Evolutionary conservation across 1,140 invertebrate genomes (phyloP).

Genomic region (Cherax quadricarinatus): DNA sequence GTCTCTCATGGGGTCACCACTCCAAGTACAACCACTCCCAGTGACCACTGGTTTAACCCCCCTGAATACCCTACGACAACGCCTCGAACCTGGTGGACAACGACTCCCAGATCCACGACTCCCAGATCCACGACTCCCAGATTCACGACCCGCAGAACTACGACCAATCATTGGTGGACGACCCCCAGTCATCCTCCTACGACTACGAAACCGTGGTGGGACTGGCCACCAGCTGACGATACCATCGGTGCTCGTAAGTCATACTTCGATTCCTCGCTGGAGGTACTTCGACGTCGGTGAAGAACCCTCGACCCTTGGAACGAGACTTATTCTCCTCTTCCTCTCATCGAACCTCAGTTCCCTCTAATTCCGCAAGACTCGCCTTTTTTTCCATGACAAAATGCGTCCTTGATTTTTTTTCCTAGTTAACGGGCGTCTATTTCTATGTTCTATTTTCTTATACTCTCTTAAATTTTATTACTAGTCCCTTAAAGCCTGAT

Average conservation of each 20-base stretch:
- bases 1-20: not conserved
- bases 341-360: too few species aligned
- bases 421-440: too few species aligned
- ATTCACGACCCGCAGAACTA: conserved; percentile 22
- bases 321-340: too few species aligned
- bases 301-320: too few species aligned
- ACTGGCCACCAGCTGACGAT: not conserved
- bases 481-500: too few species aligned
- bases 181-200: not conserved
- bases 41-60: not conserved
- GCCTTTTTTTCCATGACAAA: too few species aligned
- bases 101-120: not conserved
- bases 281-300: too few species aligned
- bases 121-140: not conserved
- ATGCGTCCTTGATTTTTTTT: too few species aligned
- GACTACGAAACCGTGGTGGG: not conserved
- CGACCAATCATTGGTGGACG: conserved; percentile 15
- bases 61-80: not conserved
- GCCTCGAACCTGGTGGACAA: not conserved
- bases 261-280: too few species aligned
- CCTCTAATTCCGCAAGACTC: too few species aligned
- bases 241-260: not conserved
- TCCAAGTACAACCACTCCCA: not conserved
- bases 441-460: too few species aligned
- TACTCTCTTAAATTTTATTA: too few species aligned